Conservation (phyloP, 2,888 invertebrate genomes). For the Rhorus exstirpatorius region DNA sequence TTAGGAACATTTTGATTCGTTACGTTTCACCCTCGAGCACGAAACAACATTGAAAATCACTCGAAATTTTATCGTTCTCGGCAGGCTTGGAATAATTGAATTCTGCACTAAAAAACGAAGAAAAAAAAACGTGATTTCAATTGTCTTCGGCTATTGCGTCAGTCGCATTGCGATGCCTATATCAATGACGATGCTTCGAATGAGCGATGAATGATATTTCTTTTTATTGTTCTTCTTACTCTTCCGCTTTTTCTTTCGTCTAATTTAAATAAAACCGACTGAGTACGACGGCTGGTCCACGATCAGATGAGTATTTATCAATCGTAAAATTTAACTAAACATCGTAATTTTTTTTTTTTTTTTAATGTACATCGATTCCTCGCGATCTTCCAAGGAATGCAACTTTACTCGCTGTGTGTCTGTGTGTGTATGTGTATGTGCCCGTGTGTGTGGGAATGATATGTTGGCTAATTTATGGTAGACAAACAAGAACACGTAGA, state of each 20-base stretch:
- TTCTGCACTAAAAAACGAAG: too few species aligned
- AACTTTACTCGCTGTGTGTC: slow-evolving; percentile 70
- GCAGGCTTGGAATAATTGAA: slow-evolving; percentile 26
- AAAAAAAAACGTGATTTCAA: slow-evolving; percentile 23
- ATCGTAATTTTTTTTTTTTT: slow-evolving; percentile 1
- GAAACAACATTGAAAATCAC: slow-evolving; percentile 29
- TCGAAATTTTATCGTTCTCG: slow-evolving; percentile 30
- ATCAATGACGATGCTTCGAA: slow-evolving; percentile 37
- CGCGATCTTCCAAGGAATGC: slow-evolving; percentile 77
- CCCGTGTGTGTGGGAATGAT: slow-evolving; percentile 77
- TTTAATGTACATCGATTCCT: slow-evolving; percentile 61
- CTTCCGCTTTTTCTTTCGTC: slow-evolving; percentile 26
- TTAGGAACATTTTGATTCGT: slow-evolving; percentile 42
- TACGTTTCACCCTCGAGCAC: neutral
- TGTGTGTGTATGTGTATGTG: slow-evolving; percentile 63
- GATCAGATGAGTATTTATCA: slow-evolving; percentile 58
- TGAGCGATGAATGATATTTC: slow-evolving; percentile 36
- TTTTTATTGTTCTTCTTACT: slow-evolving; percentile 1
- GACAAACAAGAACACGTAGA: slow-evolving; percentile 33
- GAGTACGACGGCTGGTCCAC: slow-evolving; percentile 60
- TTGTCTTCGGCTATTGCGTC: slow-evolving; percentile 42
- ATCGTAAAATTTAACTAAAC: slow-evolving; percentile 21
- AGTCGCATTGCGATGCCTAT: slow-evolving; percentile 31
- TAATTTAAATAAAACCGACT: slow-evolving; percentile 20
- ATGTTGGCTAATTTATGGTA: slow-evolving; percentile 62